Evolutionary conservation across 2,888 invertebrate genomes (phyloP).

Genomic region (Drosophila tanythrix): DNA sequence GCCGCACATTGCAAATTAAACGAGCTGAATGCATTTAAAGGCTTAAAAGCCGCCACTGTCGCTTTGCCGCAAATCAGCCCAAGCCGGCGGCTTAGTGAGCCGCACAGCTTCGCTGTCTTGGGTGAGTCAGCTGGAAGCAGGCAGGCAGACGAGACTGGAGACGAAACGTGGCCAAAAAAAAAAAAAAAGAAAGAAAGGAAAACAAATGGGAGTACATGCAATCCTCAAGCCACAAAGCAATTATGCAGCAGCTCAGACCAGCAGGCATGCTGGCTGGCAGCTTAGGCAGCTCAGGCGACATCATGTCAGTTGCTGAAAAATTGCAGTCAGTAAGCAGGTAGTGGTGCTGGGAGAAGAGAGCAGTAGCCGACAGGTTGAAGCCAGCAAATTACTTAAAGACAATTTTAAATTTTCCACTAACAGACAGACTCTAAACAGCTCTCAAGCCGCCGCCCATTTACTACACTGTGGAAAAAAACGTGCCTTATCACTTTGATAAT

Average conservation of each 20-base stretch:
- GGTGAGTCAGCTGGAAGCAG: constrained; percentile 66
- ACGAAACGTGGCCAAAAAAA: constrained; percentile 1
- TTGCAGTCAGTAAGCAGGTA: constrained; percentile 45
- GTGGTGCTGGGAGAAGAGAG: constrained; percentile 4
- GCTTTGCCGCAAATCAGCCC: constrained; percentile 65
- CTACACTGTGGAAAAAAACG: background rate
- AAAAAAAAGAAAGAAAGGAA: constrained; percentile 19
- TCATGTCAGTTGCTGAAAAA: constrained; percentile 78
- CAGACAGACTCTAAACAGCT: constrained; percentile 6
- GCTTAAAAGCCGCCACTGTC: constrained; percentile 59
- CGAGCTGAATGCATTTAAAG: constrained; percentile 79
- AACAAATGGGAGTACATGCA: constrained; percentile 32
- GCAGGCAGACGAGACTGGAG: constrained; percentile 16
- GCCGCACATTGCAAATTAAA: constrained; percentile 69
- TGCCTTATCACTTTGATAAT: background rate
- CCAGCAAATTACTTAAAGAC: constrained; percentile 72
- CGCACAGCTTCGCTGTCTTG: constrained; percentile 54
- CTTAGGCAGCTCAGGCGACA: constrained; percentile 53
- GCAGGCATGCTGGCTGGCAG: constrained; percentile 12
- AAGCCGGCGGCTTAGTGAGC: constrained; percentile 68
- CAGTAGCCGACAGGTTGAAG: constrained; percentile 44
- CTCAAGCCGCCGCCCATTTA: background rate
- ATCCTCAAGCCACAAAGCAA: constrained; percentile 77
- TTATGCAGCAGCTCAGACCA: constrained; percentile 64
- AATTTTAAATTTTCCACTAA: constrained; percentile 45